Conservation (phyloP, 2,888 invertebrate genomes). For the Rhabditoides inermis region DNA sequence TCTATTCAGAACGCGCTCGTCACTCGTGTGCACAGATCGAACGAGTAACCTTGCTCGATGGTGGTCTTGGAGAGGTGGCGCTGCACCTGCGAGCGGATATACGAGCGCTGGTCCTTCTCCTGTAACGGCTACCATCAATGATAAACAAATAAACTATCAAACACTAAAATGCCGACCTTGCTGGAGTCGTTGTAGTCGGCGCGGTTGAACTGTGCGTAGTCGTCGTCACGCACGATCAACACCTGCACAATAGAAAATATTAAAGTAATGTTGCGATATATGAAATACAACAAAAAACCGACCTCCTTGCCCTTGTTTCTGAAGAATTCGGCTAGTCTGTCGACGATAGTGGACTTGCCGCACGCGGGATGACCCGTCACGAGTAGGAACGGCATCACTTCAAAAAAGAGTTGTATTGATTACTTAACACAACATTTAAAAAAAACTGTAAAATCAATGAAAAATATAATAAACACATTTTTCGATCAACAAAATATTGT, state of each 20-base stretch:
- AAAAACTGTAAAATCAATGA: too few relatives aligned
- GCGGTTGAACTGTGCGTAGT: constrained; percentile 19
- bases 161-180: constrained; percentile 15
- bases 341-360: constrained; percentile 45
- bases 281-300: too few relatives aligned
- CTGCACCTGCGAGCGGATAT: constrained; percentile 38
- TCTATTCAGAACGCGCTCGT: too few relatives aligned
- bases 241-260: too few relatives aligned
- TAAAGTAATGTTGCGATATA: too few relatives aligned
- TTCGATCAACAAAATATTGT: too few relatives aligned
- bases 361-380: constrained; percentile 45
- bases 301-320: constrained; percentile 4
- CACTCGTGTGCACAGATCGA: too few relatives aligned
- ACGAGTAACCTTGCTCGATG: too few relatives aligned
- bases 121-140: constrained; percentile 6
- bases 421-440: too few relatives aligned
- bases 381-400: constrained; percentile 48
- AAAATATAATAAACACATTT: too few relatives aligned
- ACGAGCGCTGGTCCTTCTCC: constrained; percentile 45
- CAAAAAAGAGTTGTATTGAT: too few relatives aligned
- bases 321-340: constrained; percentile 24
- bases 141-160: background rate
- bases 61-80: constrained; percentile 59
- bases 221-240: constrained; percentile 25
- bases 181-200: constrained; percentile 21